Evolutionary conservation across 2,797 vertebrate genomes (phyloP), one percentile per base, ranked within the genome.

Genomic region (Zalophus californianus): DNA sequence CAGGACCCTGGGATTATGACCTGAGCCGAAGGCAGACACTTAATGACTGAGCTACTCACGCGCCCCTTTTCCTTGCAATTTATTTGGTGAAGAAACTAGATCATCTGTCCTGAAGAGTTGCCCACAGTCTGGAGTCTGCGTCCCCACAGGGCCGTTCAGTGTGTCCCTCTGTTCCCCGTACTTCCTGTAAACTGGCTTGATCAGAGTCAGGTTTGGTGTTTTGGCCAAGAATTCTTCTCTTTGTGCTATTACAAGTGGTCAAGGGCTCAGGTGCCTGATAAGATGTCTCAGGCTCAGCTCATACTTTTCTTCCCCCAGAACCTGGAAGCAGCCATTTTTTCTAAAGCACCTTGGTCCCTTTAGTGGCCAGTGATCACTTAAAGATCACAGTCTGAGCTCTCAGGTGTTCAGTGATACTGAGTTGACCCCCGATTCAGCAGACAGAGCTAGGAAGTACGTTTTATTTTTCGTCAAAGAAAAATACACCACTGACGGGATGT

Each of bases 11-110:
- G 44, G 44, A 44, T 44, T 44, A 44, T 44, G 44, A 44, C 44
- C 44, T 44, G 44, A 44, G 44, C 44, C 44, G 44, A 44, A 44
- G 44, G 44, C 44, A 44, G 44, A 44, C 44, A 6, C 44, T 44
- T 44, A 44, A 44, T 1, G 44, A 44, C 44, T 44, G 44, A 44
- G 44, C 44, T 8, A 44, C 44, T 8, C 44, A 44, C 7, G 44
- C 7, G 44, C 44, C 44, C 18, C 13, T 70, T 66, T 68, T 35
- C 20, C 13, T 94, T 94, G 85, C 20, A 70, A 1, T 27, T 88
- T 90, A n/a, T 86, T 86, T 79, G 44, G 29, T 80, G 23, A 94
- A 58, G 29, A 73, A 87, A 54, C 32, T 58, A 93, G n/a, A 77
- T 80, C 35, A 50, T 27, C 73, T 84, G 50, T 62, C 78, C 66